Conservation (phyloP, 23 tunicate species). For the Halocynthia aurantium region DNA sequence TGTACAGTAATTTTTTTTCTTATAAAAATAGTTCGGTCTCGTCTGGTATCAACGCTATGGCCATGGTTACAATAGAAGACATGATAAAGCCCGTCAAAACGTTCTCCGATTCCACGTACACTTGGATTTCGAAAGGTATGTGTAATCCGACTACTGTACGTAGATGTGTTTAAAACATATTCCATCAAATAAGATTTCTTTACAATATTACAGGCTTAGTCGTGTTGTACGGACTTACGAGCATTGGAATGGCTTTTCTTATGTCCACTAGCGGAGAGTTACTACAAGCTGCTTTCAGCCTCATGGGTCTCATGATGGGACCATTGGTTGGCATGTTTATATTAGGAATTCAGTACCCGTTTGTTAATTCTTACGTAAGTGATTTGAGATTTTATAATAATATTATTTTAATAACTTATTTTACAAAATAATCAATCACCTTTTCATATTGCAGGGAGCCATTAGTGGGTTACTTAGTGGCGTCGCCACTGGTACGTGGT, state of each 20-base stretch:
- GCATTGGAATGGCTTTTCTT: constrained; percentile 42
- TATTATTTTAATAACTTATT: neutral
- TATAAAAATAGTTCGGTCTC: constrained; percentile 37
- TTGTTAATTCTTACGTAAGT: constrained; percentile 79
- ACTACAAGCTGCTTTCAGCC: constrained; percentile 56
- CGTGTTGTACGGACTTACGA: constrained; percentile 31
- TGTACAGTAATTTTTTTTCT: neutral
- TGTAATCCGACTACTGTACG: neutral
- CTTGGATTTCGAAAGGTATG: constrained; percentile 39
- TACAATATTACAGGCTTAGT: constrained; percentile 20
- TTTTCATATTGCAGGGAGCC: constrained; percentile 22
- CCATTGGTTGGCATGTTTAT: constrained; percentile 39
- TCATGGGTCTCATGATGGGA: constrained; percentile 43
- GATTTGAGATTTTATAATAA: neutral
- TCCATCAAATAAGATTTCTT: neutral
- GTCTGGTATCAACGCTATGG: constrained; percentile 60
- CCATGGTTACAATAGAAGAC: constrained; percentile 56
- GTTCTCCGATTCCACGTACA: constrained; percentile 11
- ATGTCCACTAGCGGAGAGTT: constrained; percentile 33
- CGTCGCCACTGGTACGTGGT: constrained; percentile 22
- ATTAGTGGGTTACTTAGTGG: constrained; percentile 29
- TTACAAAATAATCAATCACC: neutral
- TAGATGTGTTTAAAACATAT: neutral
- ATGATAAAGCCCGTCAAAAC: constrained; percentile 26
- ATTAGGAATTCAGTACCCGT: constrained; percentile 50